phyloP scores from a whole-genome alignment of 2,888 invertebrate genomes.

The Hypomecis atomaria region DNA sequence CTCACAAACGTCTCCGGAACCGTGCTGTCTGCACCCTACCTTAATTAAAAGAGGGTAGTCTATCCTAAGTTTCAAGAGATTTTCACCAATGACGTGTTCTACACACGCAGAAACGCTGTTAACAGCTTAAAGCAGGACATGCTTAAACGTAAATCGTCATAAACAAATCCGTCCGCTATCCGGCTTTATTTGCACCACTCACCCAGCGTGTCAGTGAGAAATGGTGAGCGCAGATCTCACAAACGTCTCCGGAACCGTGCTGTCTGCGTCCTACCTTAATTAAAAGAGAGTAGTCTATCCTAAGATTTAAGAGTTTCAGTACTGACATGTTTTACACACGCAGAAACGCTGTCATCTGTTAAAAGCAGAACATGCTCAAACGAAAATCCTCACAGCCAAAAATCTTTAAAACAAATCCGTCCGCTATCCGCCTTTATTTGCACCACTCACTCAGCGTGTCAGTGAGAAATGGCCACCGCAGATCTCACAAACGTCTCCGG shows the following conservation, averaged over 20 bases:
- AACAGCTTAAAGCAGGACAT: too few relatives aligned
- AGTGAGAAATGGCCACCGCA: slow-evolving; percentile 56
- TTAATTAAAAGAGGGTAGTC: slow-evolving; percentile 56
- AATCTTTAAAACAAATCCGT: background rate
- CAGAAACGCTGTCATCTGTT: too few relatives aligned
- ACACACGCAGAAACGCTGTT: too few relatives aligned
- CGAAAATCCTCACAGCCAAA: too few relatives aligned
- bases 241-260: slow-evolving; percentile 47
- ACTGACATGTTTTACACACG: too few relatives aligned
- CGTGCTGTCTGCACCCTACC: slow-evolving; percentile 52
- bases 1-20: slow-evolving; percentile 49
- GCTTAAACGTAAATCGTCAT: too few relatives aligned
- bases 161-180: slow-evolving; percentile 7
- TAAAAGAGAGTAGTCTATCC: slow-evolving; percentile 53
- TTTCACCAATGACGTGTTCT: too few relatives aligned
- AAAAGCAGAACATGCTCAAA: too few relatives aligned
- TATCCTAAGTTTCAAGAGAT: too few relatives aligned
- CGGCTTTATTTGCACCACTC: slow-evolving; percentile 34
- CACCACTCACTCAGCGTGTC: slow-evolving; percentile 40
- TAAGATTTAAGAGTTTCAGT: too few relatives aligned
- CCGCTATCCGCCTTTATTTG: slow-evolving; percentile 35
- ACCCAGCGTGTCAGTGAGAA: slow-evolving; percentile 50
- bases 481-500: slow-evolving; percentile 51
- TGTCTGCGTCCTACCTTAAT: slow-evolving; percentile 57
- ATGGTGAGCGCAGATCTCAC: slow-evolving; percentile 55